phyloP scores from a whole-genome alignment of 2,888 invertebrate species.

The Eledona agricola region DNA sequence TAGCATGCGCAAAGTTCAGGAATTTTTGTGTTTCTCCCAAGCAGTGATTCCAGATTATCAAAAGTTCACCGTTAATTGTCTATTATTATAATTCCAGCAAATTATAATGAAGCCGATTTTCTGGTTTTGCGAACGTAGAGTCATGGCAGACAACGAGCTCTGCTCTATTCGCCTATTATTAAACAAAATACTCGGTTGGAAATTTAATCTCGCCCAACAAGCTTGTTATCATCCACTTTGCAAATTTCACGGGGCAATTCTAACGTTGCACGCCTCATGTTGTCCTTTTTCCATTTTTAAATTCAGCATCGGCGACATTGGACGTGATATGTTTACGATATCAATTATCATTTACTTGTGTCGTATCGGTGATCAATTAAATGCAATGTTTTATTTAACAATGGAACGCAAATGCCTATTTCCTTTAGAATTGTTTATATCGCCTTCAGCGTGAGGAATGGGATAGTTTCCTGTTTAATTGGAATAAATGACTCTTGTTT shows the following conservation, averaged over 20 bases:
- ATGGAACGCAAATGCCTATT: too few relatives aligned
- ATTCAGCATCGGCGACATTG: slow-evolving; percentile 4
- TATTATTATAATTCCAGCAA: slow-evolving; percentile 7
- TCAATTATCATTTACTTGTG: slow-evolving; percentile 3
- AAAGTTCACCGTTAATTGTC: slow-evolving; percentile 3
- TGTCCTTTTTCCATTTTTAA: slow-evolving; percentile 5
- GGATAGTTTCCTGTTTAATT: too few relatives aligned
- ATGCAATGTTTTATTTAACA: too few relatives aligned
- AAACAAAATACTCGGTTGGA: slow-evolving; percentile 19
- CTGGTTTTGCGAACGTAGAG: too few relatives aligned
- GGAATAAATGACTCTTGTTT: too few relatives aligned
- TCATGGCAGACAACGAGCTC: too few relatives aligned
- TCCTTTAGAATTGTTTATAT: too few relatives aligned
- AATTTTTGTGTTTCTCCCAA: slow-evolving; percentile 3
- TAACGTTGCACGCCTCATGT: background rate
- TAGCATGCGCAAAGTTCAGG: slow-evolving; percentile 18
- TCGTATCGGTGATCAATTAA: too few relatives aligned
- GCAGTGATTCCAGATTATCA: slow-evolving; percentile 2
- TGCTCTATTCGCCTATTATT: too few relatives aligned
- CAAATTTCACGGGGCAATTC: slow-evolving; percentile 20
- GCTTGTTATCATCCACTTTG: slow-evolving; percentile 25
- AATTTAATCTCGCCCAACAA: slow-evolving; percentile 18
- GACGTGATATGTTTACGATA: slow-evolving; percentile 7
- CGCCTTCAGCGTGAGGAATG: too few relatives aligned
- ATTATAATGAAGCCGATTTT: slow-evolving; percentile 4